phyloP scores from a whole-genome alignment of 2,888 invertebrate species.

The Ceramica pisi region DNA sequence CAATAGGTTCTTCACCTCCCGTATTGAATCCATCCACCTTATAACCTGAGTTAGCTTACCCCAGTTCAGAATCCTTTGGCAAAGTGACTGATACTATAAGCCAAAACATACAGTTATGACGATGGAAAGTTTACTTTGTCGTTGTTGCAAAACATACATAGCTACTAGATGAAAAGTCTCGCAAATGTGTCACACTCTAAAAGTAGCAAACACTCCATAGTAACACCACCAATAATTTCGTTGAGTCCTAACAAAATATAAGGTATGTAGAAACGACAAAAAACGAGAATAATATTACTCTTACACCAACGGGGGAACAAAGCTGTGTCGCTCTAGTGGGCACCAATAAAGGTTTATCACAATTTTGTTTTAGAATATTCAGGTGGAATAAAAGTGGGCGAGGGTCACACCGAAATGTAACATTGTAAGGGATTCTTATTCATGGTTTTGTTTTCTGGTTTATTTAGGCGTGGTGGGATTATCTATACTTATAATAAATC shows the following conservation, averaged over 20 bases:
- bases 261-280: conserved; percentile 57
- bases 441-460: background rate
- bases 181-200: background rate
- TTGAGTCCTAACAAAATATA: conserved; percentile 14
- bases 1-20: too few relatives aligned
- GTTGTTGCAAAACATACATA: too few relatives aligned
- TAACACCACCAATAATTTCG: conserved; percentile 59
- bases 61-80: background rate
- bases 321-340: conserved; percentile 71
- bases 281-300: conserved; percentile 72
- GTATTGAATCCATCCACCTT: too few relatives aligned
- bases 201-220: conserved; percentile 17
- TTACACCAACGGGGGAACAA: conserved; percentile 69
- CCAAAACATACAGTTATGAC: too few relatives aligned
- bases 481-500: too few relatives aligned
- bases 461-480: background rate
- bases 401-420: conserved; percentile 70
- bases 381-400: conserved; percentile 72
- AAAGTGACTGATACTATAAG: background rate
- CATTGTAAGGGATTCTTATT: background rate
- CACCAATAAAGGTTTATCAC: conserved; percentile 84
- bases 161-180: background rate
- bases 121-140: too few relatives aligned
- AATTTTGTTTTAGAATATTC: conserved; percentile 81
- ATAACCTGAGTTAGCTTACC: background rate